These are phyloP conservation scores for Ceuthmochares aereus DNA, from an alignment of 2,113 vertebrate species.

Conservation along the genomic window DNA sequence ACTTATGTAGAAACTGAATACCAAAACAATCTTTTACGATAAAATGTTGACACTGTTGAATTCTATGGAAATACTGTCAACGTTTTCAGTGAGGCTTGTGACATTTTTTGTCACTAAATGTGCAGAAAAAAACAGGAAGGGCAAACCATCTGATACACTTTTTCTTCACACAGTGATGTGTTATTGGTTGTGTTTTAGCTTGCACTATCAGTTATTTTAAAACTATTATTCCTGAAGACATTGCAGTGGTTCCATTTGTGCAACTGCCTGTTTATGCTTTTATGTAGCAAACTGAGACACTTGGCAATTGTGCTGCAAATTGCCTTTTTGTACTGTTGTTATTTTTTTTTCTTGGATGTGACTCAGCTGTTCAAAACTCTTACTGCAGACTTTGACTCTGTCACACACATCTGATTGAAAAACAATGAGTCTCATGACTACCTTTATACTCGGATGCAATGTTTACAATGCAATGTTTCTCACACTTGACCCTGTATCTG, in stretches of 20 bases:
- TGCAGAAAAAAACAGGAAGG: not conserved
- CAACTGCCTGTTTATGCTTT: not conserved
- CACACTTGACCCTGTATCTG: not conserved
- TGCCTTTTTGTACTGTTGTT: not conserved
- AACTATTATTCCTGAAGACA: not conserved
- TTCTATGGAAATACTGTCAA: not conserved
- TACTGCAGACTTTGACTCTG: not conserved
- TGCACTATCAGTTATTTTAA: not conserved
- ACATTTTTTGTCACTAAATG: not conserved
- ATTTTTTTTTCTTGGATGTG: not conserved
- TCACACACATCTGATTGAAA: not conserved
- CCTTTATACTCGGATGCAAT: not conserved
- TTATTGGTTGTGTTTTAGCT: not conserved
- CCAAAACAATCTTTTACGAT: not conserved
- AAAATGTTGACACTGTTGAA: not conserved
- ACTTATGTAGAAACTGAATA: rapidly evolving
- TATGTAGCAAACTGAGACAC: not conserved
- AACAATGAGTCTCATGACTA: not conserved
- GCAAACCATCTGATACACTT: not conserved
- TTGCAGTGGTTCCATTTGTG: not conserved
- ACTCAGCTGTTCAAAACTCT: not conserved
- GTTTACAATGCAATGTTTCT: not conserved
- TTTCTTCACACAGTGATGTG: not conserved
- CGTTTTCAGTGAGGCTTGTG: not conserved
- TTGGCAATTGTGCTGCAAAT: not conserved